phyloP scores from a whole-genome alignment of 2,797 vertebrate species.

The Otolemur crassicaudatus region DNA sequence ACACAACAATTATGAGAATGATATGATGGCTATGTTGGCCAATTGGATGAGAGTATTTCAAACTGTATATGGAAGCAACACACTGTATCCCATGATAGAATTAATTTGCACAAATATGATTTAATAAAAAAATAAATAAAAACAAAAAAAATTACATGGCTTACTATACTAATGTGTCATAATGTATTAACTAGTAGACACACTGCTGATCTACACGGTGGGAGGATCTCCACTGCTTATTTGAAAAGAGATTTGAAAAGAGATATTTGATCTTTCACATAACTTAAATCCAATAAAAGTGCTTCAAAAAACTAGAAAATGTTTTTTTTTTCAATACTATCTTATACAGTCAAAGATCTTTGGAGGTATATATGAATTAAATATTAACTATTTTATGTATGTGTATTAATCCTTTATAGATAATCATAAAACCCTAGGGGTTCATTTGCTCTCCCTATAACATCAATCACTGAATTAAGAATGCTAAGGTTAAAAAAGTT shows the following conservation, averaged over 20 bases:
- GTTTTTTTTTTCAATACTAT: background rate
- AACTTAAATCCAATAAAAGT: slow-evolving; percentile 57
- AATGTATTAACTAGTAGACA: background rate
- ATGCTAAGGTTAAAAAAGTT: background rate
- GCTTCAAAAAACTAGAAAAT: background rate
- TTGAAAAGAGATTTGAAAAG: background rate
- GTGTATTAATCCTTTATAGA: background rate
- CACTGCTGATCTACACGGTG: background rate
- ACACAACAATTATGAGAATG: too few species aligned
- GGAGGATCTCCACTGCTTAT: background rate
- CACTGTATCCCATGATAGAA: too few species aligned
- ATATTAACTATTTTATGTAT: background rate
- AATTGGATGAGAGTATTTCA: too few species aligned
- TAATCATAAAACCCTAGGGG: background rate
- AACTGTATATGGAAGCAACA: too few species aligned
- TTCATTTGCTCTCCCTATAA: background rate
- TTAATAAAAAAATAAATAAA: background rate
- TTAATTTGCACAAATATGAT: too few species aligned
- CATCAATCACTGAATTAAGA: slow-evolving; percentile 26
- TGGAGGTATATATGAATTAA: background rate
- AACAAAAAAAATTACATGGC: background rate
- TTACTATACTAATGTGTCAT: background rate
- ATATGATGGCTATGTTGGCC: too few species aligned
- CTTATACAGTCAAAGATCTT: background rate
- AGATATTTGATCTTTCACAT: slow-evolving; percentile 18